Evolutionary conservation across 2,113 vertebrate species (phyloP).

Genomic region (Romanogobio albipinnatus): DNA sequence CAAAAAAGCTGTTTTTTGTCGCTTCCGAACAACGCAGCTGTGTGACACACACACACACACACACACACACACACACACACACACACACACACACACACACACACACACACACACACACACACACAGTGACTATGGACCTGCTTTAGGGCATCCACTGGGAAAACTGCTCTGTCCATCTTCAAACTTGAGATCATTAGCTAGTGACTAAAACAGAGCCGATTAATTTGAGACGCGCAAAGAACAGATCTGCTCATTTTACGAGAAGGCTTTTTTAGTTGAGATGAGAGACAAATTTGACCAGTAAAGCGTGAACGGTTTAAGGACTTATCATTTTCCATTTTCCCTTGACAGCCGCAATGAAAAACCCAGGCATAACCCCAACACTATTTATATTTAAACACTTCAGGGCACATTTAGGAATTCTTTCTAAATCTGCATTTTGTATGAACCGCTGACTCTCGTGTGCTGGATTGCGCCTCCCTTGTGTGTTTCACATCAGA

Average conservation of each 20-base stretch:
- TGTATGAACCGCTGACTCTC: constrained; percentile 80
- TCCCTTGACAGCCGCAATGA: constrained; percentile 52
- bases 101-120: constrained; percentile 51
- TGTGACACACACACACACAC: constrained; percentile 61
- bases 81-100: constrained; percentile 58
- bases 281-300: constrained; percentile 68
- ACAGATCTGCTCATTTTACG: not conserved
- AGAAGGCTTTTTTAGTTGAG: not conserved
- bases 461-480: constrained; percentile 70
- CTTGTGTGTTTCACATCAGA: constrained; percentile 60
- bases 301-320: constrained; percentile 75
- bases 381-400: constrained; percentile 78
- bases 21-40: constrained; percentile 72
- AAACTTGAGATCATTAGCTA: constrained; percentile 14
- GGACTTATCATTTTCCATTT: constrained; percentile 56
- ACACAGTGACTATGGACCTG: constrained; percentile 44
- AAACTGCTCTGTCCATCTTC: constrained; percentile 11
- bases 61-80: constrained; percentile 57
- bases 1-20: constrained; percentile 81
- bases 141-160: constrained; percentile 20
- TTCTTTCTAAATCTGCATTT: constrained; percentile 86
- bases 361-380: constrained; percentile 48
- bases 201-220: constrained; percentile 64
- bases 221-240: not conserved
- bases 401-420: constrained; percentile 85